Evolutionary conservation across 2,113 vertebrate genomes (phyloP), one percentile per base, ranked within the genome.

Genomic region (Platycercus adscitus): DNA sequence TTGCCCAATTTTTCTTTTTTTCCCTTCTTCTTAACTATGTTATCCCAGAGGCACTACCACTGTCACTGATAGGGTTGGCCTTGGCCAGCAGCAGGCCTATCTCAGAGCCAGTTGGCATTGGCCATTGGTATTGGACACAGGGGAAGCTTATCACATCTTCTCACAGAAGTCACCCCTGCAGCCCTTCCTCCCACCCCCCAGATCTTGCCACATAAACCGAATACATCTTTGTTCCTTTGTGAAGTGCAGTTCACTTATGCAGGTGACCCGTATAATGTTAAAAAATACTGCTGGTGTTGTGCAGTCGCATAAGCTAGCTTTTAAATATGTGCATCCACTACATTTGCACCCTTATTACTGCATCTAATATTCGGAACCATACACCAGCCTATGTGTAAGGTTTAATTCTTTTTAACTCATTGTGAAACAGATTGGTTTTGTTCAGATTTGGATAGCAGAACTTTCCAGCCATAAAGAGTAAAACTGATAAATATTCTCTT

Each of bases 21-120:
- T 3, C 19, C 21, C 3, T 11, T 5, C 11, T 35, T 65, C 41
- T 31, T 50, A 56, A 72, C 17, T 20, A 2, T 3, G 7, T 50
- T 61, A 24, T 28, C 16, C 4, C 29, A 7, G n/a, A 39, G 33
- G 23, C 4, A 0, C 25, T 50, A 6, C 29, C 50, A 44, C 31
- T 18, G 2, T 19, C 9, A 2, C 18, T 50, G 31, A 23, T 0
- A 3, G 43, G 43, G 55, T 79, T 0, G 0, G 31, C 52, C 13
- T 13, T 15, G 13, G 31, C 28, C 35, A 50, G 31, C 1, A 0
- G n/a, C 1, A 0, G 13, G 6, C 68, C 39, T 3, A 0, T 46
- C 35, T 15, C 8, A 6, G 28, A 46, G 35, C 37, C 11, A 3
- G 11, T 43, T 79, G 55, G 8, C 3, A 2, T 20, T 39, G 47